A percentile compares a stretch with the other conserved stretches of the same genome.
Conservation (phyloP, 2,888 invertebrate species). For the Scaptomyza cyrtandrae region DNA sequence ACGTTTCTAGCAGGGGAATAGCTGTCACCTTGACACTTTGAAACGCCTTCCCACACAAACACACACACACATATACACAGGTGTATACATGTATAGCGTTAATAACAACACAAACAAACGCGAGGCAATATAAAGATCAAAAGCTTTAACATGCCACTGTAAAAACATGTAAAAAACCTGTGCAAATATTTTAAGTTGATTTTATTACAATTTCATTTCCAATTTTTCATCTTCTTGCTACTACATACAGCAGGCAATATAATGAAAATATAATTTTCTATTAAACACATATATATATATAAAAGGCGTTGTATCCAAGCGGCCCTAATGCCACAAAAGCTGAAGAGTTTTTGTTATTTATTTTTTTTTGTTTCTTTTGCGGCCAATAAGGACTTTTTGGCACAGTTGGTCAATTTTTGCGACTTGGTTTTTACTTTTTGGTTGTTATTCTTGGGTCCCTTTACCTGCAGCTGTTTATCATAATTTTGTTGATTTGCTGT, state of each 20-base stretch:
- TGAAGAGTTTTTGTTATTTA: neutral
- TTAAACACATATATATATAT: constrained; percentile 26
- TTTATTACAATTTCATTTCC: constrained; percentile 62
- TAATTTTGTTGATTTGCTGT: constrained; percentile 81
- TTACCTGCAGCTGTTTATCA: constrained; percentile 80
- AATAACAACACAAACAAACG: constrained; percentile 54
- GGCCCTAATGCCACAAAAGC: constrained; percentile 13
- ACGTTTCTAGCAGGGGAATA: constrained; percentile 11
- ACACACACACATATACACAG: neutral
- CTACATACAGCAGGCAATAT: constrained; percentile 35
- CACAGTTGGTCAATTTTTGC: constrained; percentile 60
- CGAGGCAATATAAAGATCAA: constrained; percentile 70
- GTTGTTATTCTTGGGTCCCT: constrained; percentile 39
- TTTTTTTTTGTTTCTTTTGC: neutral
- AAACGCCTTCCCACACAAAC: neutral
- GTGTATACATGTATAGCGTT: constrained; percentile 29
- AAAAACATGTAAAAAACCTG: constrained; percentile 45
- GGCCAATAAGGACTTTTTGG: constrained; percentile 33
- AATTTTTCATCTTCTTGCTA: constrained; percentile 30
- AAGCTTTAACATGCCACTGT: constrained; percentile 64
- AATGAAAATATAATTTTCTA: constrained; percentile 58
- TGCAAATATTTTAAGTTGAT: constrained; percentile 78
- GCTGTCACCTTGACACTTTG: constrained; percentile 69
- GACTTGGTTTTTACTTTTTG: constrained; percentile 41
- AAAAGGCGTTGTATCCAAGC: constrained; percentile 56